Evolutionary conservation across 2,113 vertebrate species (phyloP).

Genomic region (Dicentrarchus labrax): DNA sequence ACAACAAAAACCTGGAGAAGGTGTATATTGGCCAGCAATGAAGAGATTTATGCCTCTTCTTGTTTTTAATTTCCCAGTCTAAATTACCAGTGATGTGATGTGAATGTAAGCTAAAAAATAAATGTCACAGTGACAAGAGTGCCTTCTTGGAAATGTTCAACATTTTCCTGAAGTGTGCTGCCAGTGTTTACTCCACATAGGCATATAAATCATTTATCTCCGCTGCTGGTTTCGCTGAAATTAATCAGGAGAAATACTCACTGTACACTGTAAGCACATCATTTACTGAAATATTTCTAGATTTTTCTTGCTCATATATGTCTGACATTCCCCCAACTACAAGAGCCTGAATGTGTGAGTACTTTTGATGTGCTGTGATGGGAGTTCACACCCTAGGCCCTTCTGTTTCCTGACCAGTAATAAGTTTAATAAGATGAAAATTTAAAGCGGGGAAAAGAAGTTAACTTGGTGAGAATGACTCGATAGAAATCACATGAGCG

Average conservation of each 20-base stretch:
- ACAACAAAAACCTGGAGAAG: slow-evolving; percentile 30
- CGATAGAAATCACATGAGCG: slow-evolving; percentile 62
- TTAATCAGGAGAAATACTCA: slow-evolving; percentile 62
- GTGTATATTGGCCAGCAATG: not conserved
- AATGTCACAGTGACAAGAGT: slow-evolving; percentile 49
- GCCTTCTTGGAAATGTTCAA: slow-evolving; percentile 67
- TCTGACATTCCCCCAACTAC: slow-evolving; percentile 20
- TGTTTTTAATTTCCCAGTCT: slow-evolving; percentile 76
- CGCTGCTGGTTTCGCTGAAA: slow-evolving; percentile 29
- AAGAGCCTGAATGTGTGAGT: slow-evolving; percentile 13
- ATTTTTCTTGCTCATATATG: slow-evolving; percentile 19
- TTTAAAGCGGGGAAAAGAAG: slow-evolving; percentile 62
- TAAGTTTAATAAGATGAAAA: slow-evolving; percentile 69
- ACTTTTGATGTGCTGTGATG: slow-evolving; percentile 45
- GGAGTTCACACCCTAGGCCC: slow-evolving; percentile 54
- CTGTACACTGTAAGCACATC: slow-evolving; percentile 18
- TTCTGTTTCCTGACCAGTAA: slow-evolving; percentile 65
- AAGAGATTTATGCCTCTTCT: slow-evolving; percentile 59
- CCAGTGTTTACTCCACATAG: slow-evolving; percentile 69
- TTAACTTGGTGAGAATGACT: slow-evolving; percentile 67
- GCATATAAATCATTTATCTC: slow-evolving; percentile 60
- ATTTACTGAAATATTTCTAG: slow-evolving; percentile 50
- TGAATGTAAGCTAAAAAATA: slow-evolving; percentile 70
- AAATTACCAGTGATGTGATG: slow-evolving; percentile 75
- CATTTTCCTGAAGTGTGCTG: slow-evolving; percentile 63